phyloP scores from a whole-genome alignment of 1,140 invertebrate genomes.

The Drosophila paulistorum region DNA sequence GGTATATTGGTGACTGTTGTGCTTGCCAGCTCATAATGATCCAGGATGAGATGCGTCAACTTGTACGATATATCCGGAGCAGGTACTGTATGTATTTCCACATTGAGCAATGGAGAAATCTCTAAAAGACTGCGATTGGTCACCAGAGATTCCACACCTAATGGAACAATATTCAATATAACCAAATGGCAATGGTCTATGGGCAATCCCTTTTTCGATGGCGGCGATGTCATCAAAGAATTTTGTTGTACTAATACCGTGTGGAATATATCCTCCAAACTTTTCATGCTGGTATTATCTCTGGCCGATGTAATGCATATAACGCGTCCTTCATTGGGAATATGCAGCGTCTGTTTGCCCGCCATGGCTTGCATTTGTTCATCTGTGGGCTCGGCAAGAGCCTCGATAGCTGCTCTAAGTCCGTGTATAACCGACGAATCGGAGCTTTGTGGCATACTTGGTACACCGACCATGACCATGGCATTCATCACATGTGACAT shows the following conservation, averaged over 20 bases:
- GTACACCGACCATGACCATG: conserved; percentile 89
- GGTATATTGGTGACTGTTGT: conserved; percentile 99
- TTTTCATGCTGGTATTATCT: conserved; percentile 92
- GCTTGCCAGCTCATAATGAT: conserved; percentile 95
- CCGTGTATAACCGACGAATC: conserved; percentile 92
- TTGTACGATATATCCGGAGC: conserved; percentile 87
- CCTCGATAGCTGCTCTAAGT: conserved; percentile 93
- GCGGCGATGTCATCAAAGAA: conserved; percentile 87
- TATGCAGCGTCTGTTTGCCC: conserved; percentile 47
- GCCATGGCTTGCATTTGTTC: conserved; percentile 84
- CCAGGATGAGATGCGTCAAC: conserved; percentile 89
- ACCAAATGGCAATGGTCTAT: conserved; percentile 95
- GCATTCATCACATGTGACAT: conserved; percentile 91
- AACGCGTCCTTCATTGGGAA: conserved; percentile 89
- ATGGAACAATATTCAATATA: conserved; percentile 93
- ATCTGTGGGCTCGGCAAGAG: conserved; percentile 91
- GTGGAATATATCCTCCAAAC: conserved; percentile 92
- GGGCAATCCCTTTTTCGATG: conserved; percentile 85
- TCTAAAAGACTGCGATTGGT: conserved; percentile 87
- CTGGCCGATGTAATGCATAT: conserved; percentile 94
- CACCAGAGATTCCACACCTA: conserved; percentile 89
- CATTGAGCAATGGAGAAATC: conserved; percentile 86
- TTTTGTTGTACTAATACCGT: conserved; percentile 92
- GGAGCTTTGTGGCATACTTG: conserved; percentile 84
- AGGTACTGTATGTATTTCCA: conserved; percentile 89